phyloP scores from a whole-genome alignment of 2,888 invertebrate genomes.

The Caenorhabditis sp. region DNA sequence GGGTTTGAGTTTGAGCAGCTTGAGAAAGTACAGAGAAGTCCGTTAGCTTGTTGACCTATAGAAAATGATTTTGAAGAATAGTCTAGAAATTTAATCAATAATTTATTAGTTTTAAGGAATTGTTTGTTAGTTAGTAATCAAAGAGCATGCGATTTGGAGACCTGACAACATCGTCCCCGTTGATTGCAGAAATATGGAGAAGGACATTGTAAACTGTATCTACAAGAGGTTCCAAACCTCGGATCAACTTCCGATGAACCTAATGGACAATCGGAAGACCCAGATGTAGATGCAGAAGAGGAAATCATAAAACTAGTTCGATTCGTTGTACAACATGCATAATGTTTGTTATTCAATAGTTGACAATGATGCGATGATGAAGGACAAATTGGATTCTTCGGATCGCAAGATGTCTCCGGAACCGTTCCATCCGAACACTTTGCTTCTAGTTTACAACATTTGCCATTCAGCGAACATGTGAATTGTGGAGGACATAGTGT shows the following conservation, averaged over 20 bases:
- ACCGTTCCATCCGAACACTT: conserved; percentile 55
- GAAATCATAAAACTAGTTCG: neutral
- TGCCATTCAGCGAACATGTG: conserved; percentile 50
- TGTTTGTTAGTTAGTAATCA: neutral
- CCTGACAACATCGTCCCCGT: conserved; percentile 50
- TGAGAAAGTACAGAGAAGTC: conserved; percentile 68
- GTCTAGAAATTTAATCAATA: neutral
- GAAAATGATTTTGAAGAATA: neutral
- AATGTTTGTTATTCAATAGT: conserved; percentile 16
- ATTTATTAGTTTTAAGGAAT: neutral
- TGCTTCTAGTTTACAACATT: conserved; percentile 49
- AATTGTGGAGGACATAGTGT: conserved; percentile 55
- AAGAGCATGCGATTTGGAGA: conserved; percentile 1
- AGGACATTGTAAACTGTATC: conserved; percentile 59
- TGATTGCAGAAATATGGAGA: conserved; percentile 59
- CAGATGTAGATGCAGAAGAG: conserved; percentile 34
- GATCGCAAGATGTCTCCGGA: conserved; percentile 50
- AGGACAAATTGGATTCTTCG: conserved; percentile 44
- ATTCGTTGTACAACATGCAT: conserved; percentile 24
- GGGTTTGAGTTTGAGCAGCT: conserved; percentile 66
- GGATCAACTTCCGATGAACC: conserved; percentile 50
- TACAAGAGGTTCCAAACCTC: conserved; percentile 49
- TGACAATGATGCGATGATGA: conserved; percentile 50
- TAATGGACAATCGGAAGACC: conserved; percentile 38
- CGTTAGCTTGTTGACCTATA: conserved; percentile 47